These are phyloP conservation scores for Helleia helle DNA, from an alignment of 2,888 invertebrate genomes.

Conservation along the genomic window DNA sequence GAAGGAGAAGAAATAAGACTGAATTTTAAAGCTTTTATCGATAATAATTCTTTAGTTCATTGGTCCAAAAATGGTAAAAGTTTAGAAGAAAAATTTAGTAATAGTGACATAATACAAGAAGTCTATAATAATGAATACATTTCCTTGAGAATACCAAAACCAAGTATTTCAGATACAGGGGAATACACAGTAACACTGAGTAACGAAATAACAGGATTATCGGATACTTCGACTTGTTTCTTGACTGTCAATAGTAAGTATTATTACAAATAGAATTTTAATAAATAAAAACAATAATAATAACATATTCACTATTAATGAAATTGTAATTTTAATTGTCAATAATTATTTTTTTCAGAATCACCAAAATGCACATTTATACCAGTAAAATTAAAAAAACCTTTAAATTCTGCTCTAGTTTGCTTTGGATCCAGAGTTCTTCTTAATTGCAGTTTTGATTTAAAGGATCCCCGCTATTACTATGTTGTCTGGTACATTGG, in stretches of 20 bases:
- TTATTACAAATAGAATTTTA: not conserved
- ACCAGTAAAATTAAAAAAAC: constrained; percentile 17
- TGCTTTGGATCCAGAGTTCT: constrained; percentile 25
- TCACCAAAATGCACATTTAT: constrained; percentile 4
- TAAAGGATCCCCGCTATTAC: constrained; percentile 22
- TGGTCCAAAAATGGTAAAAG: constrained; percentile 22
- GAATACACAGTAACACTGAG: constrained; percentile 23
- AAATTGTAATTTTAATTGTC: too few relatives aligned
- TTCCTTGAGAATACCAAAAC: constrained; percentile 22
- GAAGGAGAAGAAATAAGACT: constrained; percentile 26
- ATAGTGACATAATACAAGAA: constrained; percentile 14
- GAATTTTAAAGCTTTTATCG: constrained; percentile 22
- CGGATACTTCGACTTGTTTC: constrained; percentile 16
- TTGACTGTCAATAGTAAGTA: constrained; percentile 27
- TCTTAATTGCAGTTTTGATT: constrained; percentile 25
- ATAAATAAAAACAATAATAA: too few relatives aligned
- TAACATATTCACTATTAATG: too few relatives aligned
- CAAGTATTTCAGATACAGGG: constrained; percentile 18
- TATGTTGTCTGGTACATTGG: constrained; percentile 32
- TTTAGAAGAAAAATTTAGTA: constrained; percentile 11
- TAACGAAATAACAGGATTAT: constrained; percentile 17
- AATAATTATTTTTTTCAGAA: too few relatives aligned
- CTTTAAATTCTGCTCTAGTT: constrained; percentile 23
- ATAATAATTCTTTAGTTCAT: constrained; percentile 20
- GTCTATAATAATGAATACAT: constrained; percentile 25